phyloP scores from a whole-genome alignment of 2,113 vertebrate species.

The Notechis scutatus region DNA sequence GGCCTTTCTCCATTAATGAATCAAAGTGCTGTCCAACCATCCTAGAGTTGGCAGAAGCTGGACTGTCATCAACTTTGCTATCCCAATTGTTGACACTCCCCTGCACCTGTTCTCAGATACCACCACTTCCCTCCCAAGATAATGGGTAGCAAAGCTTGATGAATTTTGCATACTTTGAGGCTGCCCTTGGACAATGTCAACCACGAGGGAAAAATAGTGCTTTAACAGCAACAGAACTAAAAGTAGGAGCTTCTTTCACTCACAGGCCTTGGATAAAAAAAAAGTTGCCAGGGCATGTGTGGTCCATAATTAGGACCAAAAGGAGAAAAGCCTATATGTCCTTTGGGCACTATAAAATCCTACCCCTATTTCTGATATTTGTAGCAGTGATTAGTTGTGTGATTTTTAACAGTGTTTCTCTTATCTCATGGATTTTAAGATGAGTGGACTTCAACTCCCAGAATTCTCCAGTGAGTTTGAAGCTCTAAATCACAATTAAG shows the following conservation, averaged over 20 bases:
- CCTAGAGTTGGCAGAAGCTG: not conserved
- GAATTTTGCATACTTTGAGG: not conserved
- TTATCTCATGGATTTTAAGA: not conserved
- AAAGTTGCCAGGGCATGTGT: not conserved
- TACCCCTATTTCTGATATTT: not conserved
- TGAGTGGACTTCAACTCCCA: not conserved
- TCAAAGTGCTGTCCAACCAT: not conserved
- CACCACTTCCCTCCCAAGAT: not conserved
- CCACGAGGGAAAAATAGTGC: not conserved
- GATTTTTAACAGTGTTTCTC: not conserved
- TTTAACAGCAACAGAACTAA: not conserved
- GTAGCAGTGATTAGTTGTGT: not conserved
- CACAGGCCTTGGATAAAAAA: not conserved
- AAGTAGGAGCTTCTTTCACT: not conserved
- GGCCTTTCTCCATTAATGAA: not conserved
- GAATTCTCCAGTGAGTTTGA: not conserved
- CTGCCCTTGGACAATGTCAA: not conserved
- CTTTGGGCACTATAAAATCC: not conserved
- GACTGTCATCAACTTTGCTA: not conserved
- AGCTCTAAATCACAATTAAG: not conserved
- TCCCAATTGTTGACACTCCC: not conserved
- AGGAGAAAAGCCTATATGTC: not conserved
- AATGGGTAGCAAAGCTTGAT: not conserved
- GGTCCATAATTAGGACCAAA: not conserved
- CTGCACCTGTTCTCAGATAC: not conserved